Evolutionary conservation across 2,113 vertebrate species (phyloP).

Genomic region (Pagrus major): DNA sequence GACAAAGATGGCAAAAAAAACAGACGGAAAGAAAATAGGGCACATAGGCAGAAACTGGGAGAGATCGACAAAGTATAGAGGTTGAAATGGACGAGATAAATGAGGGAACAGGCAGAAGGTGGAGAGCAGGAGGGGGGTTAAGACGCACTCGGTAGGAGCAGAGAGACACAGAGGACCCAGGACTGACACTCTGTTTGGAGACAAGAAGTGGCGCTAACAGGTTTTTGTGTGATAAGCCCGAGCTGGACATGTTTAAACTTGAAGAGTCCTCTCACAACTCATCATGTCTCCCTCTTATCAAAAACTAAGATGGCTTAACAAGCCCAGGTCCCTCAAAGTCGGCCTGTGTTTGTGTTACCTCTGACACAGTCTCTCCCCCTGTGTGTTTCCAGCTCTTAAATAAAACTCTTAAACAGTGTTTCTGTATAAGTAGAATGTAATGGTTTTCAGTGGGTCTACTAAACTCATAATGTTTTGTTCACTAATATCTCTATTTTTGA

Average conservation of each 20-base stretch:
- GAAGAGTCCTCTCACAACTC: conserved; percentile 71
- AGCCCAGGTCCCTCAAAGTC: conserved; percentile 57
- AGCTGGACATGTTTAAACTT: conserved; percentile 59
- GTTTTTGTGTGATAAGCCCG: conserved; percentile 66
- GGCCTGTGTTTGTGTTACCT: conserved; percentile 60
- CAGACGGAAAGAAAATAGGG: conserved; percentile 33
- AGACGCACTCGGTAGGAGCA: conserved; percentile 35
- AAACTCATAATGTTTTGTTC: conserved; percentile 36
- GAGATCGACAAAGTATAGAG: conserved; percentile 36
- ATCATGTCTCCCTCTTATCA: conserved; percentile 71
- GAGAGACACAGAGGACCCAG: conserved; percentile 32
- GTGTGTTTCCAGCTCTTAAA: conserved; percentile 44
- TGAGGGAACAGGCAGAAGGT: conserved; percentile 25
- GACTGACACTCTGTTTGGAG: conserved; percentile 76
- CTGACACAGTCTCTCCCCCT: conserved; percentile 62
- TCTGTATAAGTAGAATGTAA: conserved; percentile 10
- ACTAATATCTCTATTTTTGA: conserved; percentile 32
- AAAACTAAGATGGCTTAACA: conserved; percentile 44
- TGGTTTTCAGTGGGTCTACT: conserved; percentile 36
- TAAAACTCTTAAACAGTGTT: conserved; percentile 40
- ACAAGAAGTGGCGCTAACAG: conserved; percentile 75
- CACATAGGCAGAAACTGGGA: conserved; percentile 24
- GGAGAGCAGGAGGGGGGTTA: conserved; percentile 32
- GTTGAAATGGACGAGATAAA: conserved; percentile 40
- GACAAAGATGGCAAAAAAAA: conserved; percentile 38